These are phyloP conservation scores for Manis pentadactyla DNA, from an alignment of 2,797 vertebrate genomes.

Conservation along the genomic window DNA sequence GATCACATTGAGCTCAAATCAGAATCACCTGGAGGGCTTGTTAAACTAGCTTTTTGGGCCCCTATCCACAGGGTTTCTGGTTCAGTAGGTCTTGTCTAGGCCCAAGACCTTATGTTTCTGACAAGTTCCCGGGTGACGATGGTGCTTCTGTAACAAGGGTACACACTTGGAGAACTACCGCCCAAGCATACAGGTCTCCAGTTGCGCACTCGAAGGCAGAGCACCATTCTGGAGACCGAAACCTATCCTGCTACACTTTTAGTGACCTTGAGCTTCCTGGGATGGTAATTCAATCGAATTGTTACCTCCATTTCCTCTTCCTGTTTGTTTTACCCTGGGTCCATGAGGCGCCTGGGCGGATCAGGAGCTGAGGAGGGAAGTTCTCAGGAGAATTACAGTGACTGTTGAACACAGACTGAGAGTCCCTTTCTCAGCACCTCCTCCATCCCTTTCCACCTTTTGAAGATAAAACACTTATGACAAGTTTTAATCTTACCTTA, in stretches of 20 bases:
- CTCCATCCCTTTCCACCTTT: not conserved
- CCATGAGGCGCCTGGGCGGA: not conserved
- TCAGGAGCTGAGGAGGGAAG: not conserved
- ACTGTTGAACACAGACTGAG: not conserved
- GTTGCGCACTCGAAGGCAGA: not conserved
- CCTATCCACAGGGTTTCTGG: not conserved
- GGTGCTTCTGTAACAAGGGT: not conserved
- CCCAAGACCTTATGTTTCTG: not conserved
- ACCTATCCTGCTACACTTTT: not conserved
- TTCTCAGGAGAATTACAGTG: fast-evolving
- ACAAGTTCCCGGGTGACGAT: not conserved
- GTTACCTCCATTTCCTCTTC: not conserved
- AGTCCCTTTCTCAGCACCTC: not conserved
- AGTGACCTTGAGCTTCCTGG: not conserved
- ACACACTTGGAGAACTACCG: not conserved
- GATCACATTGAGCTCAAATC: not conserved
- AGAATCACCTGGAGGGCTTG: not conserved
- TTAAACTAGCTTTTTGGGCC: not conserved
- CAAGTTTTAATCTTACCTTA: constrained; percentile 28
- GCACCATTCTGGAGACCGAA: not conserved
- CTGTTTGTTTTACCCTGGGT: not conserved
- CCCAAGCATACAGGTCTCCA: not conserved
- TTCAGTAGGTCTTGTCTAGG: not conserved
- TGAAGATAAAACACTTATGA: not conserved
- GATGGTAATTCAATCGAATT: not conserved